Evolutionary conservation across 2,888 invertebrate genomes (phyloP).

Genomic region (Desoria tigrina): DNA sequence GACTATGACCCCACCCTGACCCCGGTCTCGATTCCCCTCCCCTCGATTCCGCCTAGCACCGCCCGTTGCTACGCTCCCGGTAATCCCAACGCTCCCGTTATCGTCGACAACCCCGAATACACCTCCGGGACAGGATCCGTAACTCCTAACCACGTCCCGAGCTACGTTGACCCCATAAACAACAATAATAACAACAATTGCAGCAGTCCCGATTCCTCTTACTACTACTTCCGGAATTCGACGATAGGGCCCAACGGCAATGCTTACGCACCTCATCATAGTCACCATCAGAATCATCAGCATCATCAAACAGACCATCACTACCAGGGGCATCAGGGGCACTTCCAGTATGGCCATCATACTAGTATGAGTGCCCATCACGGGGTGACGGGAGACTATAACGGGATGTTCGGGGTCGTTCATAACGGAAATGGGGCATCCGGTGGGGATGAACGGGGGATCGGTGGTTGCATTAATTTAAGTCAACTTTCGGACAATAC

Average conservation of each 20-base stretch:
- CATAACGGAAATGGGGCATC: conserved; percentile 3
- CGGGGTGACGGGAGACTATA: not conserved
- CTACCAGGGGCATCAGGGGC: conserved; percentile 54
- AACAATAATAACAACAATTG: conserved; percentile 3
- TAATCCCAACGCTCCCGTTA: conserved; percentile 9
- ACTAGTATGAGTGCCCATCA: not conserved
- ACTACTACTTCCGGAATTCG: conserved; percentile 21
- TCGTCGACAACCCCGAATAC: conserved; percentile 16
- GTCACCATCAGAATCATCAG: conserved; percentile 53
- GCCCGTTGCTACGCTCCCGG: not conserved
- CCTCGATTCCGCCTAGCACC: conserved; percentile 18
- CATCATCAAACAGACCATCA: conserved; percentile 55
- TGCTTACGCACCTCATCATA: conserved; percentile 9
- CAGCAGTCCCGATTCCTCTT: not conserved
- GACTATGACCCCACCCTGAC: conserved; percentile 30
- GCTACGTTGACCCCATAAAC: not conserved
- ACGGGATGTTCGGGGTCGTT: conserved; percentile 2
- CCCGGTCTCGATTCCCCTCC: conserved; percentile 39
- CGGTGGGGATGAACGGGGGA: not conserved
- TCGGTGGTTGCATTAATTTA: not conserved
- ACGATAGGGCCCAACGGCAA: not conserved
- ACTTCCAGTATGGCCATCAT: conserved; percentile 24
- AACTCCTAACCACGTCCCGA: conserved; percentile 20
- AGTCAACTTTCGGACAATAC: conserved; percentile 50
- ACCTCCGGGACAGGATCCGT: conserved; percentile 27